These are phyloP conservation scores for Rutpela maculata DNA, from an alignment of 2,888 invertebrate genomes.

Conservation along the genomic window DNA sequence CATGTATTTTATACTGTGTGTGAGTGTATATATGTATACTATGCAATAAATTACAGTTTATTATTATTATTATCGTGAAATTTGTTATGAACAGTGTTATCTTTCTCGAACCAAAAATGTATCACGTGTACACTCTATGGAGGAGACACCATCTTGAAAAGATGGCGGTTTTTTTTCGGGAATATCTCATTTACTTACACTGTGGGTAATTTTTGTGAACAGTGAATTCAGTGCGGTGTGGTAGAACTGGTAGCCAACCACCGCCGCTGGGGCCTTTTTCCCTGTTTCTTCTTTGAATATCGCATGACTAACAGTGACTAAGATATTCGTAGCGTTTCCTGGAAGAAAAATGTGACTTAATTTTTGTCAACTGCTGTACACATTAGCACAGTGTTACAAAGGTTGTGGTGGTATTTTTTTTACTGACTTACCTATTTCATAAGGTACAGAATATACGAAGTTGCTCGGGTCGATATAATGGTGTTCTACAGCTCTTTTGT, in stretches of 20 bases:
- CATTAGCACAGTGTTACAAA: too few species aligned
- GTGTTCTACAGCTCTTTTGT: constrained; percentile 91
- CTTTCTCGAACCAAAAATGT: too few species aligned
- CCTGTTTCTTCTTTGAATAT: constrained; percentile 78
- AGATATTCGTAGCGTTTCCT: constrained; percentile 76
- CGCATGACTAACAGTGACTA: constrained; percentile 92
- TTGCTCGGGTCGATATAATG: constrained; percentile 86
- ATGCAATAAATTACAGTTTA: too few species aligned
- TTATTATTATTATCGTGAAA: too few species aligned
- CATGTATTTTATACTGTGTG: too few species aligned
- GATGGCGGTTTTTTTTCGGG: too few species aligned
- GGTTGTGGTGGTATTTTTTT: too few species aligned
- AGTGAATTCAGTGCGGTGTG: constrained; percentile 85
- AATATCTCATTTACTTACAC: constrained; percentile 75
- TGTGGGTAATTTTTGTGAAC: constrained; percentile 89
- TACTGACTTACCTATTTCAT: constrained; percentile 75
- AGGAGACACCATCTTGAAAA: too few species aligned
- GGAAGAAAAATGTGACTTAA: constrained; percentile 41
- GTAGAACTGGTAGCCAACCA: constrained; percentile 89
- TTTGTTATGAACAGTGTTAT: too few species aligned
- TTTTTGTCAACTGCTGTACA: background rate
- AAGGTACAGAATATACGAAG: constrained; percentile 88
- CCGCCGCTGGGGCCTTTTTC: constrained; percentile 81
- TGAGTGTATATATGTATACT: too few species aligned
- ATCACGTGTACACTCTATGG: too few species aligned